Base-by-base conservation (phyloP, 1,140 invertebrate genomes). In the Anastatus disparis region DNA sequence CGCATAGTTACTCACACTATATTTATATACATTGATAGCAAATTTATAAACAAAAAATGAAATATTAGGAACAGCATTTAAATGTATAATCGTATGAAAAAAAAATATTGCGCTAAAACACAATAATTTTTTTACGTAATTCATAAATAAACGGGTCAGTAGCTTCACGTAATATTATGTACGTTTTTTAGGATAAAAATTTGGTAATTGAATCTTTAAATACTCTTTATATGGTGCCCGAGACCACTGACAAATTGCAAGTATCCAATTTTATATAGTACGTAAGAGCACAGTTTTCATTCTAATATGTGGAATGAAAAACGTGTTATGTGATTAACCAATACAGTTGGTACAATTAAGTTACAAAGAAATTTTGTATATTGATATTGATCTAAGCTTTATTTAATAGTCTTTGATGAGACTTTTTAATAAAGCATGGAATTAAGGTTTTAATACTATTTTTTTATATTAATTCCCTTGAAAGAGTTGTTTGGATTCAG, bases 21-120 rank as follows among this genome's bases (percentile, higher is more conserved):
- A 76, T 75, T 67, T 68, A 73, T 76, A 58, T 75, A 72, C 27
- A 63, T 71, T 40, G 22, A 65, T 69, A 59, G 31, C 6, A 12
- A 12, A 68, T 62, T 70, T 44, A 35, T 67, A 46, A 55, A 17
- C n/a, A 63, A 52, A 64, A 53, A 52, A 56, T 53, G 29, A n/a
- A n/a, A n/a, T n/a, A 65, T 24, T 48, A 46, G 31, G 26, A 44
- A 52, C 20, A 38, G 53, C 64, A 67, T 68, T 59, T 68, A 40
- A 38, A n/a, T n/a, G n/a, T 26, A 31, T 29, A 58, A 58, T 2
- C 26, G 13, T 67, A 17, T 7, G 42, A 65, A 40, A 63, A 26
- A 64, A 40, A n/a, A n/a, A n/a, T n/a, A n/a, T n/a, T 44, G 26
- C 48, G 24, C n/a, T 58, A 46, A 66, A 31, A n/a, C n/a, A 8